A percentile compares a stretch with the other conserved stretches of the same genome.
phyloP scores from a whole-genome alignment of 2,113 vertebrate genomes.

The Alexandromys fortis region DNA sequence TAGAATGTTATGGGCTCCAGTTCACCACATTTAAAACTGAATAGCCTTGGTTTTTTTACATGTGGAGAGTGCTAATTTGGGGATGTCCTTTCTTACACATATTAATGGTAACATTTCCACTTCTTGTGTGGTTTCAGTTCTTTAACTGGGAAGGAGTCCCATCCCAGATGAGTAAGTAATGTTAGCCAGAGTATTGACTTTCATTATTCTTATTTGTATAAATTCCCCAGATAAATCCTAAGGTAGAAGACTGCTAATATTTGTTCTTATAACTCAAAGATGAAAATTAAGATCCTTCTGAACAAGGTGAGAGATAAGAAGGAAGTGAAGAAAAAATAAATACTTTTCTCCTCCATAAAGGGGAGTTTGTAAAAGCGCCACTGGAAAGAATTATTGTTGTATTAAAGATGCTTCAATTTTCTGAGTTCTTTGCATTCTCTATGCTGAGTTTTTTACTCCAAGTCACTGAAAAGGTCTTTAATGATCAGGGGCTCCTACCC shows the following conservation, averaged over 20 bases:
- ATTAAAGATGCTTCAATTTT: background rate
- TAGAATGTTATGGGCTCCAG: background rate
- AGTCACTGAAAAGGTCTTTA: background rate
- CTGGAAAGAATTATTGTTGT: background rate
- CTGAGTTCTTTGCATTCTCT: background rate
- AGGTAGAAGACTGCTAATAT: background rate
- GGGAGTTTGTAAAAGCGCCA: background rate
- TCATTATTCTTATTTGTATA: background rate
- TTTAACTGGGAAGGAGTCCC: background rate
- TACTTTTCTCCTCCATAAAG: background rate
- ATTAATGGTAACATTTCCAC: background rate
- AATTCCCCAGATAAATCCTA: background rate
- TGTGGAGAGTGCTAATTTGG: background rate
- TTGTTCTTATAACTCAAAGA: slow-evolving; percentile 6
- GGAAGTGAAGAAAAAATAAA: slow-evolving; percentile 7
- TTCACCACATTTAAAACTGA: background rate
- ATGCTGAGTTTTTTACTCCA: background rate
- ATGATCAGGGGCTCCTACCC: background rate
- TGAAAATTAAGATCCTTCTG: background rate
- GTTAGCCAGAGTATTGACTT: background rate
- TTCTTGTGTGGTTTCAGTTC: background rate
- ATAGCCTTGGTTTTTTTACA: background rate
- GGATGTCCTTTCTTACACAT: background rate
- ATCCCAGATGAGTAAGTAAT: background rate
- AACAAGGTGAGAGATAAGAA: background rate